Evolutionary conservation across 1,140 invertebrate species (phyloP).

Genomic region (Coelopa frigida): DNA sequence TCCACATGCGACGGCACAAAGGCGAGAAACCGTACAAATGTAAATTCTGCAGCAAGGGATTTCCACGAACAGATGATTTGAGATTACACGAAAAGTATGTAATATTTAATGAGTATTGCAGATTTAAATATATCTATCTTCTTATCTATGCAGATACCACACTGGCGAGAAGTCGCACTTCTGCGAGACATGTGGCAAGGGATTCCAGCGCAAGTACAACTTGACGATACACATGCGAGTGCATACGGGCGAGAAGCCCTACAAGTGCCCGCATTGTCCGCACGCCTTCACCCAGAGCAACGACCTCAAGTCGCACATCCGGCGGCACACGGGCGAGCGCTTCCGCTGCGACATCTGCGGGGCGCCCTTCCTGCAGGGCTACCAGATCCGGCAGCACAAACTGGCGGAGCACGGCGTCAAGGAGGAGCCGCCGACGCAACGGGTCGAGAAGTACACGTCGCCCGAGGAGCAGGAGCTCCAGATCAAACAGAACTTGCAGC

Average conservation of each 20-base stretch:
- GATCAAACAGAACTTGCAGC: slow-evolving; percentile 10
- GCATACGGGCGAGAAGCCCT: slow-evolving; percentile 50
- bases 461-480: slow-evolving; percentile 10
- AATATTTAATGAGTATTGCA: not conserved
- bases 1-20: slow-evolving; percentile 47
- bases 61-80: slow-evolving; percentile 47
- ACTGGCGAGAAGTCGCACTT: slow-evolving; percentile 64
- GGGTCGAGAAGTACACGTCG: slow-evolving; percentile 25
- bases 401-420: slow-evolving; percentile 44
- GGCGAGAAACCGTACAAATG: slow-evolving; percentile 49
- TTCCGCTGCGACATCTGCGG: slow-evolving; percentile 50
- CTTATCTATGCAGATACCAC: slow-evolving; percentile 48
- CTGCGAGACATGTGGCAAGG: slow-evolving; percentile 48
- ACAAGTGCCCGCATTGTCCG: slow-evolving; percentile 48
- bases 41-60: slow-evolving; percentile 46
- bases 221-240: slow-evolving; percentile 47
- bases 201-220: slow-evolving; percentile 47
- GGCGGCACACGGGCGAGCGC: slow-evolving; percentile 47
- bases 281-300: slow-evolving; percentile 49
- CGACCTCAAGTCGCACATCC: slow-evolving; percentile 51
- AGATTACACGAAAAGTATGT: slow-evolving; percentile 44
- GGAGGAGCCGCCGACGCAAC: slow-evolving; percentile 24
- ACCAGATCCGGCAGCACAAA: slow-evolving; percentile 47
- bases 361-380: slow-evolving; percentile 49
- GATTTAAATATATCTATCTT: not conserved